Evolutionary conservation across 2,113 vertebrate species (phyloP).

Genomic region (Dromaius novaehollandiae): DNA sequence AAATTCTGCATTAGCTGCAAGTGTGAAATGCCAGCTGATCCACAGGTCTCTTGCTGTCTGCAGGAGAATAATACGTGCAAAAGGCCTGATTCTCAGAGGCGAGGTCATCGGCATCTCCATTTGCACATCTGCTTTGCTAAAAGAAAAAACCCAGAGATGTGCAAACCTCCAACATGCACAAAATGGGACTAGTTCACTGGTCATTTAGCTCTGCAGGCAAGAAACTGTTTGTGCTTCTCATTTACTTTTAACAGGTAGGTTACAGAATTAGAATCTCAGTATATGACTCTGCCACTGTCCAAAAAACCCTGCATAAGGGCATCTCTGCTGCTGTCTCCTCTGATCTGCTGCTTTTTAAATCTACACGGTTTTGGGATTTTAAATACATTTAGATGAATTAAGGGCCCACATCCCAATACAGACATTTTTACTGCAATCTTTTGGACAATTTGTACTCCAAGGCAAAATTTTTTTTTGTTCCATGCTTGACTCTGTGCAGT

Average conservation of each 20-base stretch:
- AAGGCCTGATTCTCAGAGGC: conserved; percentile 10
- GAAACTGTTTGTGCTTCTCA: neutral
- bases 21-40: conserved; percentile 47
- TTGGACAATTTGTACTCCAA: neutral
- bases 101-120: conserved; percentile 12
- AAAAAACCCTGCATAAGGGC: neutral
- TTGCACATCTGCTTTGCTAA: conserved; percentile 59
- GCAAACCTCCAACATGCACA: neutral
- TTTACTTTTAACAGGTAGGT: neutral
- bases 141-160: neutral
- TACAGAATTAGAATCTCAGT: neutral
- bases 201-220: neutral
- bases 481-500: neutral
- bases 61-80: conserved; percentile 10
- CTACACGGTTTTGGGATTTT: neutral
- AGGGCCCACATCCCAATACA: neutral
- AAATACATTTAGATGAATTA: neutral
- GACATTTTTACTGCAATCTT: neutral
- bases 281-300: neutral
- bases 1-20: conserved; percentile 46
- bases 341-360: too few species aligned
- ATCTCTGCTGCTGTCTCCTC: neutral
- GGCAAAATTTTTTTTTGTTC: neutral
- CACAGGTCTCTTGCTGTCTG: neutral
- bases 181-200: neutral